phyloP scores from a whole-genome alignment of 1,140 invertebrate species.

The Aradophagus sp. region DNA sequence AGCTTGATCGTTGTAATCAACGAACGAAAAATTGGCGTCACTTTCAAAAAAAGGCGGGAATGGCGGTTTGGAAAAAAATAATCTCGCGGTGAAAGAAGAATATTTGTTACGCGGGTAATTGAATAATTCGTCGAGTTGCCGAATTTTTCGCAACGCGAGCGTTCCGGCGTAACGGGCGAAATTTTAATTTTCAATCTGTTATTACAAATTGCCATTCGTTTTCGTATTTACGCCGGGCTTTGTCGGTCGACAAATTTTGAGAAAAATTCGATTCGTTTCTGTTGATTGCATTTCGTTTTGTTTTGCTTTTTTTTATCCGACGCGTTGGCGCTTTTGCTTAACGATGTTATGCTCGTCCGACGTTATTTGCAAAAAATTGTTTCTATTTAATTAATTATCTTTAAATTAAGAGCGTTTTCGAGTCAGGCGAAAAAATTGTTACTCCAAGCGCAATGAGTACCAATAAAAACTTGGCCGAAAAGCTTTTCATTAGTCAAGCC shows the following conservation, averaged over 20 bases:
- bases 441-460: neutral
- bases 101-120: too few species aligned
- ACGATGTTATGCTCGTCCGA: constrained; percentile 19
- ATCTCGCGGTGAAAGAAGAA: too few species aligned
- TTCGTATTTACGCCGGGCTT: too few species aligned
- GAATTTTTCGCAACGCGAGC: too few species aligned
- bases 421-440: constrained; percentile 11
- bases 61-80: too few species aligned
- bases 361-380: constrained; percentile 42
- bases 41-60: too few species aligned
- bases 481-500: constrained; percentile 36
- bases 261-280: constrained; percentile 43
- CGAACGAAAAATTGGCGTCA: too few species aligned
- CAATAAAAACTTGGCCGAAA: constrained; percentile 36
- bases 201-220: too few species aligned
- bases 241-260: constrained; percentile 24
- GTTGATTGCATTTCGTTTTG: constrained; percentile 39
- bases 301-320: constrained; percentile 5
- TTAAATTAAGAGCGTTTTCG: constrained; percentile 25
- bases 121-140: too few species aligned
- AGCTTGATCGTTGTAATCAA: too few species aligned
- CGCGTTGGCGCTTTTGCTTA: constrained; percentile 14
- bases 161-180: too few species aligned
- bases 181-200: too few species aligned
- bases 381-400: constrained; percentile 44